Conservation (phyloP, 2,888 invertebrate species). For the Hirtodrosophila trivittata region DNA sequence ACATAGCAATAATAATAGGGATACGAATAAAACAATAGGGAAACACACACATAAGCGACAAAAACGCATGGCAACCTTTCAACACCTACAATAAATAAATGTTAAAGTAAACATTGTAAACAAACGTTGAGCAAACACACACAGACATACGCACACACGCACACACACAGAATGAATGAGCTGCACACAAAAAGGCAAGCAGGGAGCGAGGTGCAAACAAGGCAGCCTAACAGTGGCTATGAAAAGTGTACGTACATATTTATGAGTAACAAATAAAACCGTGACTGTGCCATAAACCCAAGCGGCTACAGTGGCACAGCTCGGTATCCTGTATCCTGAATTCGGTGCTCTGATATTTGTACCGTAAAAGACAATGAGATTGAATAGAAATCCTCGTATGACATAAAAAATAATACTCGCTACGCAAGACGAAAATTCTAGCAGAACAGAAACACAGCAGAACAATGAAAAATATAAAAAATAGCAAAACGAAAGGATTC, state of each 20-base stretch:
- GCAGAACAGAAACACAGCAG: constrained; percentile 26
- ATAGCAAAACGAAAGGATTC: constrained; percentile 57
- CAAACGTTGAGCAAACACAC: constrained; percentile 27
- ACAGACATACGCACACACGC: constrained; percentile 2
- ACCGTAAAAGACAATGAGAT: constrained; percentile 51
- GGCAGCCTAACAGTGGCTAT: constrained; percentile 14
- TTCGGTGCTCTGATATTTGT: background rate
- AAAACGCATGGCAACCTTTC: constrained; percentile 50
- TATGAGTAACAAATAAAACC: constrained; percentile 64
- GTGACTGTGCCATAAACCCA: constrained; percentile 61
- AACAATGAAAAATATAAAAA: constrained; percentile 20
- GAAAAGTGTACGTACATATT: constrained; percentile 27
- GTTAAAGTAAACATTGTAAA: constrained; percentile 57
- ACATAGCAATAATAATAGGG: constrained; percentile 37
- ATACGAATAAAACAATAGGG: constrained; percentile 31
- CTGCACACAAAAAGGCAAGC: background rate
- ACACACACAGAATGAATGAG: constrained; percentile 18
- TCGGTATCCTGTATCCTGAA: background rate
- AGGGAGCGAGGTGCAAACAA: constrained; percentile 1
- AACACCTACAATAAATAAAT: constrained; percentile 73
- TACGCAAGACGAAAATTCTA: constrained; percentile 28
- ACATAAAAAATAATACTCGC: constrained; percentile 57
- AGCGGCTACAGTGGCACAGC: constrained; percentile 12
- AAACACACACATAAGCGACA: too few relatives aligned
- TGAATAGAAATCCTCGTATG: constrained; percentile 62